Base-by-base conservation (phyloP, 2,797 vertebrate genomes). In the Decapterus maruadsi region DNA sequence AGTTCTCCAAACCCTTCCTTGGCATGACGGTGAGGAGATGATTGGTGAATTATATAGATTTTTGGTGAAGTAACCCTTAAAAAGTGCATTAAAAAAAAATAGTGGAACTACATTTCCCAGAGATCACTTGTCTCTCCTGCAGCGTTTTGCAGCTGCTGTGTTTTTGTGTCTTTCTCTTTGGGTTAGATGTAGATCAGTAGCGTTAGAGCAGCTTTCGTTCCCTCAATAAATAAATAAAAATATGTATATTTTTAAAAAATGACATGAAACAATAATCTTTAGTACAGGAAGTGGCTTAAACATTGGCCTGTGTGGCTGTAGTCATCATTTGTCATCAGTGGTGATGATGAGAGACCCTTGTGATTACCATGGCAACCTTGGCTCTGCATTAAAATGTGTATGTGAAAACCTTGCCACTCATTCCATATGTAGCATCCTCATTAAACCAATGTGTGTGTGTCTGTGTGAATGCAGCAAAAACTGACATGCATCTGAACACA, bases 331-430 rank as follows among this genome's bases (percentile, higher is more conserved):
- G 58, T 83, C 81, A 82, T 74, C 62, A 57, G 55, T 38, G 68
- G 48, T 59, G 61, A 78, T 85, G 58, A 81, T 60, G 65, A 82
- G 73, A 72, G 74, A 81, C 71, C 81, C 68, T 82, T 75, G 62
- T 60, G 82, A 89, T 90, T 73, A 59, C 90, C 81, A 88, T 91
- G 86, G 83, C 85, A 92, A 90, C 88, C 80, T 82, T 87, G 86
- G 87, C 89, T 76, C 80, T 61, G 63, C 26, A 19, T 61, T 59
- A 59, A 12, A 22, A 29, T 72, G 71, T 66, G 64, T 73, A 68
- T 55, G 43, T 79, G 72, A 80, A 86, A 81, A 86, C 62, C 54
- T 48, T 54, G 58, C 68, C 72, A 82, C 80, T 76, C 68, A 76
- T 78, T 87, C 81, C 75, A 88, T 90, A 90, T 92, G 87, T 77